phyloP scores from a whole-genome alignment of 2,888 invertebrate genomes.

The Pegoplata infirma region DNA sequence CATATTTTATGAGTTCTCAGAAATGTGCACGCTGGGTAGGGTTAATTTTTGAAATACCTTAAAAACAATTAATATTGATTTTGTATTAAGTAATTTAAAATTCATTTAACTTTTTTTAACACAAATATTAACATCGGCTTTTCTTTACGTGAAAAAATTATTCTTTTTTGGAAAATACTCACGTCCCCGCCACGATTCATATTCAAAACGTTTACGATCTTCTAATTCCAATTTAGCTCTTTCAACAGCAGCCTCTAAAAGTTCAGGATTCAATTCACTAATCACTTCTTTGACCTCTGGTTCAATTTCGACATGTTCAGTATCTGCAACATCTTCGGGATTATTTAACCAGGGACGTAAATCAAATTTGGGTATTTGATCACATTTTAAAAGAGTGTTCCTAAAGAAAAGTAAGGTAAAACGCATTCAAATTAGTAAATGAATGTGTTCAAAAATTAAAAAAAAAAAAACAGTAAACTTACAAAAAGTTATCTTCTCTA shows the following conservation, averaged over 20 bases:
- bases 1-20: no score
- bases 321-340: slow-evolving; percentile 76
- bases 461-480: no score
- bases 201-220: slow-evolving; percentile 87
- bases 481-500: slow-evolving; percentile 90
- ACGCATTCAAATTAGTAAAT: no score
- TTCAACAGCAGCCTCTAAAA: slow-evolving; percentile 86
- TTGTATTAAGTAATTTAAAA: no score
- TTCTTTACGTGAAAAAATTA: no score
- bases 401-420: slow-evolving; percentile 75
- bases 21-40: no score
- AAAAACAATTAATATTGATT: no score
- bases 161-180: slow-evolving; percentile 71
- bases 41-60: no score
- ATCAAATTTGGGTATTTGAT: slow-evolving; percentile 84
- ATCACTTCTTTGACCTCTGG: slow-evolving; percentile 79
- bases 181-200: slow-evolving; percentile 88
- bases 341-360: slow-evolving; percentile 82
- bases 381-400: slow-evolving; percentile 86
- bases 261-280: slow-evolving; percentile 84
- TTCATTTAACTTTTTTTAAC: no score
- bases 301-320: slow-evolving; percentile 74
- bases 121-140: no score
- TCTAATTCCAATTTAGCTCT: slow-evolving; percentile 88
- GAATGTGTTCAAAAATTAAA: not conserved